These are phyloP conservation scores for Anastrepha obliqua DNA, from an alignment of 1,140 invertebrate genomes.

Conservation along the genomic window DNA sequence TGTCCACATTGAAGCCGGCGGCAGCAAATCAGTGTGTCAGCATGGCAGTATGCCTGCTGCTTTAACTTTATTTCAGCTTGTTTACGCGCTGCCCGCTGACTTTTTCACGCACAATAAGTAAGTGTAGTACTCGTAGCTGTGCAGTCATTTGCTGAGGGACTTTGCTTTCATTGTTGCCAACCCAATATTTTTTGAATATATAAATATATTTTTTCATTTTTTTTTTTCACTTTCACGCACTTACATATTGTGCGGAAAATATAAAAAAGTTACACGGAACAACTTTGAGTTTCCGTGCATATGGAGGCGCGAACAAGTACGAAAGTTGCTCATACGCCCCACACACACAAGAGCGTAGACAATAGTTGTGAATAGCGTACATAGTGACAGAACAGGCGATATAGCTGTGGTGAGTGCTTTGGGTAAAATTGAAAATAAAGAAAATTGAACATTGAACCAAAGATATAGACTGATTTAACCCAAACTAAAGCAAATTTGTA, in stretches of 20 bases:
- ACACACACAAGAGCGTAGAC: neutral
- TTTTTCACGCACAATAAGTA: conserved; percentile 21
- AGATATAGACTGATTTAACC: too few relatives aligned
- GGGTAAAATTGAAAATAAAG: too few relatives aligned
- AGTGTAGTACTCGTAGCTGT: neutral
- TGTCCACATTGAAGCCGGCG: neutral
- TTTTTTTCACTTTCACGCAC: neutral
- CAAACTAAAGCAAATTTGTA: too few relatives aligned
- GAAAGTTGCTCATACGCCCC: conserved; percentile 40
- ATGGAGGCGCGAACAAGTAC: neutral
- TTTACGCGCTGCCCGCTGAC: conserved; percentile 47
- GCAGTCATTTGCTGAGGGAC: conserved; percentile 43
- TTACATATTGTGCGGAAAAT: conserved; percentile 45
- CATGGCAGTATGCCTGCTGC: neutral
- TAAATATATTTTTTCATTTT: neutral
- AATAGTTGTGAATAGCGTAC: neutral
- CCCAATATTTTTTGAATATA: neutral
- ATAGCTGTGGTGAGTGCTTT: too few relatives aligned
- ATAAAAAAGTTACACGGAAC: conserved; percentile 47
- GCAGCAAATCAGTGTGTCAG: neutral
- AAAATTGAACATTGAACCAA: too few relatives aligned
- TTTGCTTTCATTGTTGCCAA: conserved; percentile 36
- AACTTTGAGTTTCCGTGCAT: conserved; percentile 44
- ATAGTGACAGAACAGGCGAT: neutral
- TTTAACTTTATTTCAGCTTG: conserved; percentile 54